phyloP scores from a whole-genome alignment of 2,888 invertebrate genomes.

The Nomada hirtipes region DNA sequence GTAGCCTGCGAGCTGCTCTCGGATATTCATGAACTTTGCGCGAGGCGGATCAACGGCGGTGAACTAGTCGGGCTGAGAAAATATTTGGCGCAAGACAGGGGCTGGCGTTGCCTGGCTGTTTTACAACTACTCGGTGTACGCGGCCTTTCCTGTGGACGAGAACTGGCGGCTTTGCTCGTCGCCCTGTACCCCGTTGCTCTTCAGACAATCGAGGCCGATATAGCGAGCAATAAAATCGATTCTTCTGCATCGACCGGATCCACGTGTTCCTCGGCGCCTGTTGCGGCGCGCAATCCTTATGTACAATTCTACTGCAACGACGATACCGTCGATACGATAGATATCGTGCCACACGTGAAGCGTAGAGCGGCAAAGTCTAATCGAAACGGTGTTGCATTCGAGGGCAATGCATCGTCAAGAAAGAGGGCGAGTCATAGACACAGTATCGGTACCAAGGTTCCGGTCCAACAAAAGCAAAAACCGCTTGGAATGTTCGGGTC shows the following conservation, averaged over 20 bases:
- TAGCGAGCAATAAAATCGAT: slow-evolving; percentile 12
- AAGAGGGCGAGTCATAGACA: slow-evolving; percentile 50
- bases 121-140: slow-evolving; percentile 87
- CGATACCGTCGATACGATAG: slow-evolving; percentile 79
- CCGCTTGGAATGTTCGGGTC: slow-evolving; percentile 43
- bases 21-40: slow-evolving; percentile 86
- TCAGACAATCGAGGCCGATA: slow-evolving; percentile 43
- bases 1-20: slow-evolving; percentile 88
- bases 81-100: slow-evolving; percentile 87
- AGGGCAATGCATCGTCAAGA: slow-evolving; percentile 59
- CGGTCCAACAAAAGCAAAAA: slow-evolving; percentile 51
- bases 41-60: slow-evolving; percentile 79
- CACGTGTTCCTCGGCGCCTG: not conserved
- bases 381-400: slow-evolving; percentile 44
- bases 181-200: slow-evolving; percentile 85
- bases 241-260: slow-evolving; percentile 5
- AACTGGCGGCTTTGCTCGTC: slow-evolving; percentile 87
- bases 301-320: slow-evolving; percentile 78
- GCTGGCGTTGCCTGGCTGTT: slow-evolving; percentile 87
- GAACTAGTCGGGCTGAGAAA: slow-evolving; percentile 85
- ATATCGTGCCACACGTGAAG: slow-evolving; percentile 77
- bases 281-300: slow-evolving; percentile 73
- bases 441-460: slow-evolving; percentile 42
- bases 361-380: slow-evolving; percentile 48
- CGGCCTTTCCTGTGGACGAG: slow-evolving; percentile 87